A percentile compares a stretch with the other conserved stretches of the same genome.
Conservation (phyloP, 2,797 vertebrate genomes). For the Ciconia nigra region DNA sequence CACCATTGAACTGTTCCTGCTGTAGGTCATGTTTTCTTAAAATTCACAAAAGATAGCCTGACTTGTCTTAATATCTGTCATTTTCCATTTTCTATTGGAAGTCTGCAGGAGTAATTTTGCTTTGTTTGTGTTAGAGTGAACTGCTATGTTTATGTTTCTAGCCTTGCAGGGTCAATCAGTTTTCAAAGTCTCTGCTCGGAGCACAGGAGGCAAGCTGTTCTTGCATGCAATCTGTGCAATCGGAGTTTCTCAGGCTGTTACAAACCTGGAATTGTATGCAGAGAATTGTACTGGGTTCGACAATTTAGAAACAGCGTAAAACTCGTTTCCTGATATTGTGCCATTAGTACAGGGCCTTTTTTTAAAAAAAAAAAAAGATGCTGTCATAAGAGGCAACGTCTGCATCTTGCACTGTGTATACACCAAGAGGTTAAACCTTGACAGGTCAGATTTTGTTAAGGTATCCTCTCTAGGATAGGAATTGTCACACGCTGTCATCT, state of each 20-base stretch:
- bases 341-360: too few relatives aligned
- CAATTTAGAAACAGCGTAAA: not conserved
- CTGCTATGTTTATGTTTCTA: not conserved
- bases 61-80: not conserved
- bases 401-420: not conserved
- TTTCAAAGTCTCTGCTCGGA: not conserved
- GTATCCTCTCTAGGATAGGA: not conserved
- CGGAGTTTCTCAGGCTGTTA: rapidly evolving
- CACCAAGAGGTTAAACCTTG: not conserved
- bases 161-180: not conserved
- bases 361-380: not conserved
- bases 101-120: not conserved
- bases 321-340: not conserved
- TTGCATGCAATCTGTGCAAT: not conserved
- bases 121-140: not conserved
- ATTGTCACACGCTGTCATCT: rapidly evolving
- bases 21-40: not conserved
- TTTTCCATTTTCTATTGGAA: not conserved
- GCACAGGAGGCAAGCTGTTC: rapidly evolving
- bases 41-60: not conserved
- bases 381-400: too few relatives aligned
- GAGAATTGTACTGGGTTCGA: not conserved
- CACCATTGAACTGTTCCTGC: not conserved
- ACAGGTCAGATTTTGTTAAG: not conserved
- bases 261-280: not conserved